Percentiles rank a stretch among this genome's conserved stretches.
Evolutionary conservation across 2,797 vertebrate genomes (phyloP).

Genomic region (Chelmon rostratus): DNA sequence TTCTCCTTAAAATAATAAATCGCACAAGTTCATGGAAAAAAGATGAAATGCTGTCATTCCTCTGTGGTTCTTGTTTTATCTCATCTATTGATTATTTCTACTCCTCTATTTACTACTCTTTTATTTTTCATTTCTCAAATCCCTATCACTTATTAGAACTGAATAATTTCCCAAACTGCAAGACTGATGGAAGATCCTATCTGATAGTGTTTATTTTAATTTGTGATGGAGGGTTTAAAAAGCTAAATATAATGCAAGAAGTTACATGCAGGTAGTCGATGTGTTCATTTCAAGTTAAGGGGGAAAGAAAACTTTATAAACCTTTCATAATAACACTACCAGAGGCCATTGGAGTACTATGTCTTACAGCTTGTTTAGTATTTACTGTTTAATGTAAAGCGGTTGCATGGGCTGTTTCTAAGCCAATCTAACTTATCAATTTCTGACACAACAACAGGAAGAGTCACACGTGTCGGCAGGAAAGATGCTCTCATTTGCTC

Average conservation of each 20-base stretch:
- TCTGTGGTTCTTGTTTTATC: background rate
- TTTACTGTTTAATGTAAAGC: slow-evolving; percentile 6
- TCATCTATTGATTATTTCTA: background rate
- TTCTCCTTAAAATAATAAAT: background rate
- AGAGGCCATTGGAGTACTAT: background rate
- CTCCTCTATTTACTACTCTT: background rate
- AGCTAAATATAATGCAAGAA: background rate
- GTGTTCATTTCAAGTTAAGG: slow-evolving; percentile 20
- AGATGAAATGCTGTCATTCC: background rate
- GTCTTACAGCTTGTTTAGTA: slow-evolving; percentile 3
- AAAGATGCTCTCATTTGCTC: slow-evolving; percentile 37
- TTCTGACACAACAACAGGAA: slow-evolving; percentile 31
- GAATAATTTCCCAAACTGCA: background rate
- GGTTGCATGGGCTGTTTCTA: background rate
- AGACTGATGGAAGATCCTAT: slow-evolving; percentile 4
- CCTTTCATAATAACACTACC: slow-evolving; percentile 1
- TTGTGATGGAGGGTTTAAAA: slow-evolving; percentile 1
- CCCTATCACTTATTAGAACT: background rate
- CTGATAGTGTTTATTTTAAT: slow-evolving; percentile 1
- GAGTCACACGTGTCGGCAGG: slow-evolving; percentile 30
- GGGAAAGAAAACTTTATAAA: slow-evolving; percentile 1
- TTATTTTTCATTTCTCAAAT: slow-evolving; percentile 7
- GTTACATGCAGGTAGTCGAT: background rate
- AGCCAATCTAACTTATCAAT: slow-evolving; percentile 27
- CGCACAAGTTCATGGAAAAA: background rate